A percentile compares a stretch with the other conserved stretches of the same genome.
Evolutionary conservation across 53 echinoderm and acorn worm species (phyloP).

Genomic region (Actinopyga echinites): DNA sequence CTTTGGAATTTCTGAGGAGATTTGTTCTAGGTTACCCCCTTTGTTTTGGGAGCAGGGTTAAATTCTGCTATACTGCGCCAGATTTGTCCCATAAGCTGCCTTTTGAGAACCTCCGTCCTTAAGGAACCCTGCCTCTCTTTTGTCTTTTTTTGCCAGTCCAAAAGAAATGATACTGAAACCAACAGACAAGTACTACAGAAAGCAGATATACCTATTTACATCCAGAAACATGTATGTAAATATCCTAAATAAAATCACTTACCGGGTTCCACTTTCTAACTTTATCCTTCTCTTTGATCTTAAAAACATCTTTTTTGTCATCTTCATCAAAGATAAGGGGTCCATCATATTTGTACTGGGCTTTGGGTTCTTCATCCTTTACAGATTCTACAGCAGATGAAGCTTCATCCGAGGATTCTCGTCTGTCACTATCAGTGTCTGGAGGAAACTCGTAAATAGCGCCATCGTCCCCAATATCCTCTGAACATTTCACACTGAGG

Average conservation of each 20-base stretch:
- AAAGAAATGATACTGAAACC: no score
- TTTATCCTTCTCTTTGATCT: conserved; percentile 77
- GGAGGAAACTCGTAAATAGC: conserved; percentile 93
- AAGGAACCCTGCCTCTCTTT: no score
- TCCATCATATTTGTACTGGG: conserved; percentile 91
- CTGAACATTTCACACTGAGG: not conserved
- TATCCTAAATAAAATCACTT: conserved; percentile 41
- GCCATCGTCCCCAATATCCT: conserved; percentile 47
- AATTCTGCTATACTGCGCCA: no score
- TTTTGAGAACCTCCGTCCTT: no score
- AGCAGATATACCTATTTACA: no score
- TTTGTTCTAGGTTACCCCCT: no score
- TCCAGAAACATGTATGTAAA: not conserved
- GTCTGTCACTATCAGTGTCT: conserved; percentile 30
- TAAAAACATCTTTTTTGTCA: conserved; percentile 75
- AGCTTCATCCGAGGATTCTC: conserved; percentile 53
- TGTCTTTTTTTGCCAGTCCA: no score
- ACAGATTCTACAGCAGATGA: not conserved
- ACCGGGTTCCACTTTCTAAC: conserved; percentile 99
- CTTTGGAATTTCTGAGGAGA: no score
- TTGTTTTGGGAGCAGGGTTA: no score
- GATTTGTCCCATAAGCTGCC: no score
- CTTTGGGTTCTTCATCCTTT: conserved; percentile 60
- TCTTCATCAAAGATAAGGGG: conserved; percentile 82
- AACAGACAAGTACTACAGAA: no score